A percentile compares a stretch with the other conserved stretches of the same genome.
phyloP scores from a whole-genome alignment of 1,140 invertebrate genomes.

The Globodera rostochiensis region DNA sequence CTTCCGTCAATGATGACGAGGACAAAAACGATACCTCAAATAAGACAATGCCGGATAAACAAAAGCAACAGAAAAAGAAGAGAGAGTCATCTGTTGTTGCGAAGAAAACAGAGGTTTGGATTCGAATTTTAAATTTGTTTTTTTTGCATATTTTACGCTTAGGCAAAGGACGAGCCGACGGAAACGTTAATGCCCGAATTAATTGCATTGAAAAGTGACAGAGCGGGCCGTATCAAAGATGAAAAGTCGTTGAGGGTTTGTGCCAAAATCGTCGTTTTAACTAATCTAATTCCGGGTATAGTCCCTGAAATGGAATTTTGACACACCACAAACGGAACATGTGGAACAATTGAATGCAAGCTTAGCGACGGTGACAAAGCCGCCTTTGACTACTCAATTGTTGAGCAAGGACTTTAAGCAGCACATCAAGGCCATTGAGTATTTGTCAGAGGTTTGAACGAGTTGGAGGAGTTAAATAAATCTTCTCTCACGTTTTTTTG shows the following conservation, averaged over 20 bases:
- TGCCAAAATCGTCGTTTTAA: neutral
- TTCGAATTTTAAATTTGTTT: no score
- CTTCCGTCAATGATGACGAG: neutral
- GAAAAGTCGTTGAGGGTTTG: constrained; percentile 40
- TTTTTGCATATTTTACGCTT: neutral
- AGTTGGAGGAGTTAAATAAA: constrained; percentile 17
- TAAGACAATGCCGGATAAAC: neutral
- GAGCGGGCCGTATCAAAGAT: constrained; percentile 35
- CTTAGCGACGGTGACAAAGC: constrained; percentile 74
- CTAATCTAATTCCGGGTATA: constrained; percentile 21
- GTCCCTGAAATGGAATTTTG: constrained; percentile 90
- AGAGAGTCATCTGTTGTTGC: neutral
- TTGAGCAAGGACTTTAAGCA: constrained; percentile 93
- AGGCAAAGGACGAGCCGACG: neutral
- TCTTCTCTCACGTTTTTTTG: constrained; percentile 12
- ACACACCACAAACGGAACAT: constrained; percentile 85
- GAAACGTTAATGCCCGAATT: constrained; percentile 14
- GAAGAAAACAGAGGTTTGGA: neutral
- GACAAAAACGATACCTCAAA: neutral
- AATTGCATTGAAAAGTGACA: constrained; percentile 24
- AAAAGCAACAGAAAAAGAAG: neutral
- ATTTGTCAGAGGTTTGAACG: constrained; percentile 75
- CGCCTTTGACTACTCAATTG: constrained; percentile 82
- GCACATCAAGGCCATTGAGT: constrained; percentile 92
- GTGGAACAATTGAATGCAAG: constrained; percentile 86